A percentile compares a stretch with the other conserved stretches of the same genome.
Evolutionary conservation across 2,888 invertebrate genomes (phyloP).

Genomic region (Allygus modestus): DNA sequence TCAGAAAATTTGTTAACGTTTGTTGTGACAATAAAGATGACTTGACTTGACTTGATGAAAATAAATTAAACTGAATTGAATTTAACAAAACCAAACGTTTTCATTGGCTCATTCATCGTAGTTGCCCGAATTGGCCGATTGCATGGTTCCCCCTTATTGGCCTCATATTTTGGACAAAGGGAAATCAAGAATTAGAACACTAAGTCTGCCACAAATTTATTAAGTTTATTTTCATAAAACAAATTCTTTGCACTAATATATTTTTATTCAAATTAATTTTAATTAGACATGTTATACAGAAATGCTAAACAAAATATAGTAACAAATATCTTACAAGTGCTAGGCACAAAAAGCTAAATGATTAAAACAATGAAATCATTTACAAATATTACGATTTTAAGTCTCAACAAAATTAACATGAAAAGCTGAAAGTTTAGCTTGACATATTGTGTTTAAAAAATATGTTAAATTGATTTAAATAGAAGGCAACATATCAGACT

Average conservation of each 20-base stretch:
- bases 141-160: too few species aligned
- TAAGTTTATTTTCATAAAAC: constrained; percentile 30
- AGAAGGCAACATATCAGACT: neutral
- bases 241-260: neutral
- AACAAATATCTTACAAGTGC: constrained; percentile 38
- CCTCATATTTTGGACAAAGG: too few species aligned
- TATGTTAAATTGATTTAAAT: neutral
- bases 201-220: neutral
- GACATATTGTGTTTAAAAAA: neutral
- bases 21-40: too few species aligned
- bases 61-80: too few species aligned
- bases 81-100: too few species aligned
- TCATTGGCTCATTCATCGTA: too few species aligned
- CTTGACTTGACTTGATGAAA: too few species aligned
- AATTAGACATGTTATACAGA: constrained; percentile 13
- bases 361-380: neutral
- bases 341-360: constrained; percentile 14
- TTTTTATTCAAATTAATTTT: neutral
- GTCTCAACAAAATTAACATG: neutral
- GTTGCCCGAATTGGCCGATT: too few species aligned
- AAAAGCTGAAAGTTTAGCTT: too few species aligned
- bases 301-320: constrained; percentile 14
- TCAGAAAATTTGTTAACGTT: too few species aligned
- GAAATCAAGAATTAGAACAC: neutral
- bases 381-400: neutral